Conservation (phyloP, 2,113 vertebrate species). For the Cinclus mexicanus region DNA sequence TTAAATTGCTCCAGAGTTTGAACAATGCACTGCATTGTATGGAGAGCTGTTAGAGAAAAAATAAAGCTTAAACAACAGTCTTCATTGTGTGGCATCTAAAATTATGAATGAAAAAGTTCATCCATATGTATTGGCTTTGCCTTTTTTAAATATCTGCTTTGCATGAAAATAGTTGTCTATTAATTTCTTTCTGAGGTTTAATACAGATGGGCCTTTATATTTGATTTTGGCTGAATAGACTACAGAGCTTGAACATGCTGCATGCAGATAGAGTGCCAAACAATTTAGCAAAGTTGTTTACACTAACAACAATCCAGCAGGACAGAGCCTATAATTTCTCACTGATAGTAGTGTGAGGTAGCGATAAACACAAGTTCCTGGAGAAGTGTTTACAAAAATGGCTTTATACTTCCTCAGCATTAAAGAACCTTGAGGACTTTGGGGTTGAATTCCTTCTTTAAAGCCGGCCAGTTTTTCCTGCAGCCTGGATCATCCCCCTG, state of each 20-base stretch:
- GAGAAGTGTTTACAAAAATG: conserved; percentile 23
- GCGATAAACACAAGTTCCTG: conserved; percentile 37
- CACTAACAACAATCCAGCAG: conserved; percentile 51
- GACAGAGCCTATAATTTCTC: conserved; percentile 42
- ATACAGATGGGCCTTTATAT: conserved; percentile 58
- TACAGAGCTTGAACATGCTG: conserved; percentile 39
- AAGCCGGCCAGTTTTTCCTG: background rate
- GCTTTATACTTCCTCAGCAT: background rate
- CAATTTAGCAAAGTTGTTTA: conserved; percentile 64
- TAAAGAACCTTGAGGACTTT: background rate
- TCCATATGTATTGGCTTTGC: conserved; percentile 52
- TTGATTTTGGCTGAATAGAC: conserved; percentile 47
- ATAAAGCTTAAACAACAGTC: conserved; percentile 36
- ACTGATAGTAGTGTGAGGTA: conserved; percentile 42
- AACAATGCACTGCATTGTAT: conserved; percentile 65
- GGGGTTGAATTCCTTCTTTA: background rate
- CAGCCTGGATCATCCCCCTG: background rate
- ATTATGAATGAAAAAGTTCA: conserved; percentile 66
- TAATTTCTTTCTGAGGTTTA: conserved; percentile 65
- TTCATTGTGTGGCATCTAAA: conserved; percentile 40
- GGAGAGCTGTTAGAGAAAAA: conserved; percentile 39
- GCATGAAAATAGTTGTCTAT: conserved; percentile 66
- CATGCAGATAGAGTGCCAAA: conserved; percentile 48
- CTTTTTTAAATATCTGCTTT: conserved; percentile 65
- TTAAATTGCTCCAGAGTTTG: conserved; percentile 59